Conservation (phyloP, 2,888 invertebrate genomes). For the Steromphala cineraria region DNA sequence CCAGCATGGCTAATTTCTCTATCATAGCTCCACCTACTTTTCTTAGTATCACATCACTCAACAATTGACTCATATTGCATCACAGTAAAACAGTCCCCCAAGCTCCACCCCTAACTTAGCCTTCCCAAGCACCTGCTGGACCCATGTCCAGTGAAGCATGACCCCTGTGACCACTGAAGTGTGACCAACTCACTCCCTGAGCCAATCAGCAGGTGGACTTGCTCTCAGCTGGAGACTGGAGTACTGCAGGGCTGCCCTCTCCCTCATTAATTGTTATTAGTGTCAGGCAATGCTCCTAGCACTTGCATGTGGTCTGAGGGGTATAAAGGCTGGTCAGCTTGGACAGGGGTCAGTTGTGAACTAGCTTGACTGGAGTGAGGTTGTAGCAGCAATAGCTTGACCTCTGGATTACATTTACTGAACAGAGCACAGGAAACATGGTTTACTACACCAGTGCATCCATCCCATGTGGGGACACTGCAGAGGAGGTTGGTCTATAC, state of each 20-base stretch:
- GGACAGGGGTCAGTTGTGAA: slow-evolving; percentile 1
- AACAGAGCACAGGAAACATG: background rate
- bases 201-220: background rate
- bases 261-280: slow-evolving; percentile 17
- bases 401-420: background rate
- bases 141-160: background rate
- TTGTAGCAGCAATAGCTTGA: background rate
- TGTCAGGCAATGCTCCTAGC: slow-evolving; percentile 7
- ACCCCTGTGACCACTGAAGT: background rate
- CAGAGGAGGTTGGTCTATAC: slow-evolving; percentile 1
- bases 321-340: background rate
- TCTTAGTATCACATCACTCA: background rate
- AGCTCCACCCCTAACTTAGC: background rate
- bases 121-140: background rate
- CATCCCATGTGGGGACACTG: background rate
- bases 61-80: background rate
- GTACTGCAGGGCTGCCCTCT: slow-evolving; percentile 7
- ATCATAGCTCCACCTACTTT: background rate
- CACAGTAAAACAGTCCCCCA: background rate
- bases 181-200: background rate
- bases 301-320: background rate
- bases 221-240: background rate
- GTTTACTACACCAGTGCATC: background rate
- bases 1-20: background rate
- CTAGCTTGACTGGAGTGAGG: background rate